A percentile compares a stretch with the other conserved stretches of the same genome.
Conservation (phyloP, 2,888 invertebrate species). For the Lepidocyrtinus sp. region DNA sequence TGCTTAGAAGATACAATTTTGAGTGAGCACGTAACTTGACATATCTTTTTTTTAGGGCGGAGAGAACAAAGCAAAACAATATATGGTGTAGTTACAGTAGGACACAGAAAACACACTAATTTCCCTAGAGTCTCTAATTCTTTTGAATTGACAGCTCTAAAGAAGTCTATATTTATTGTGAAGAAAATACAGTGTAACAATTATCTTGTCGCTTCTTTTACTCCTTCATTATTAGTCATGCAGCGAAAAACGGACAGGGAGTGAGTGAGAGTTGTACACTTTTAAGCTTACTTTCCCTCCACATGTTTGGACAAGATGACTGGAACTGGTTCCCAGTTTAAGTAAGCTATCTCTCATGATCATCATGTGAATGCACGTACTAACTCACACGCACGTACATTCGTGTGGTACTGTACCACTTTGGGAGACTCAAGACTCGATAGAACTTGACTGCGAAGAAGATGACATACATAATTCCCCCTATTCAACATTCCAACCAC, state of each 20-base stretch:
- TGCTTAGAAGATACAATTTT: neutral
- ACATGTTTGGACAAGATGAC: too few relatives aligned
- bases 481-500: constrained; percentile 53
- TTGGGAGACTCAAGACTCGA: too few relatives aligned
- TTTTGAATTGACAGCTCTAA: constrained; percentile 43
- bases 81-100: neutral
- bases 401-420: too few relatives aligned
- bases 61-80: neutral
- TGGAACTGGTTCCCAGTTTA: too few relatives aligned
- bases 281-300: too few relatives aligned
- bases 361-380: too few relatives aligned
- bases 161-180: constrained; percentile 46
- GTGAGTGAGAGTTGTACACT: too few relatives aligned
- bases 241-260: too few relatives aligned
- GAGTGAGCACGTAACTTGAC: constrained; percentile 18
- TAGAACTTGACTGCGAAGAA: too few relatives aligned
- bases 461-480: constrained; percentile 22
- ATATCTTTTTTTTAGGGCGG: neutral
- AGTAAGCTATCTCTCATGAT: too few relatives aligned
- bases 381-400: too few relatives aligned
- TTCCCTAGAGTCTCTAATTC: constrained; percentile 54
- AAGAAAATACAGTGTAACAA: constrained; percentile 29
- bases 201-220: constrained; percentile 28
- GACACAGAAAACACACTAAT: constrained; percentile 47
- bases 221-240: too few relatives aligned